phyloP scores from a whole-genome alignment of 2,113 vertebrate genomes.

The Antennarius striatus region DNA sequence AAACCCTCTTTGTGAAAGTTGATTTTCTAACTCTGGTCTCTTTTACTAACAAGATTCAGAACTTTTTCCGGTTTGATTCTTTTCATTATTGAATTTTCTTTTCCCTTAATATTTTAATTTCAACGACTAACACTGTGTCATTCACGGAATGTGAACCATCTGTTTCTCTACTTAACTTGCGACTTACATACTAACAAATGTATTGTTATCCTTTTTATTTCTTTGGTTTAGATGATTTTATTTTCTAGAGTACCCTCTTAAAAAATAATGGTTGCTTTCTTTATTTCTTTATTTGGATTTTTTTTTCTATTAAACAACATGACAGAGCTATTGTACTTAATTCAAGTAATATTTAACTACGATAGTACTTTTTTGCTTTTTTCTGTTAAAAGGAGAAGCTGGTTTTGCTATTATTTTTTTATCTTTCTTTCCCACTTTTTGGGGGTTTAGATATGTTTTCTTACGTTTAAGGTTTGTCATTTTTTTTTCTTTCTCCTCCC shows the following conservation, averaged over 20 bases:
- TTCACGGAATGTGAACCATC: slow-evolving; percentile 87
- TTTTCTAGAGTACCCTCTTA: slow-evolving; percentile 63
- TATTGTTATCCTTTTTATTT: slow-evolving; percentile 72
- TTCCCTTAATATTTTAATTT: slow-evolving; percentile 73
- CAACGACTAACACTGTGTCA: slow-evolving; percentile 89
- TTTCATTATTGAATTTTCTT: slow-evolving; percentile 72
- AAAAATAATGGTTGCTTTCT: slow-evolving; percentile 65
- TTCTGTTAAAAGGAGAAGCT: slow-evolving; percentile 34
- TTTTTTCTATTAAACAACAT: slow-evolving; percentile 24
- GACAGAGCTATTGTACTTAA: slow-evolving; percentile 15
- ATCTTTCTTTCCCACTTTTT: slow-evolving; percentile 66
- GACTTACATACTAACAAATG: slow-evolving; percentile 82
- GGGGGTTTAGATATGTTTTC: slow-evolving; percentile 72
- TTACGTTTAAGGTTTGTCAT: slow-evolving; percentile 86
- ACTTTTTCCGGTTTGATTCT: slow-evolving; percentile 74
- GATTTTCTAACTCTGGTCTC: slow-evolving; percentile 85
- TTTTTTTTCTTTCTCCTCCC: slow-evolving; percentile 74
- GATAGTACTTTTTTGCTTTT: slow-evolving; percentile 27
- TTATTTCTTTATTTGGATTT: slow-evolving; percentile 84
- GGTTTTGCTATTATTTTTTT: slow-evolving; percentile 37
- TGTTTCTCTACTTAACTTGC: slow-evolving; percentile 79
- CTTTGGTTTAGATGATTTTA: slow-evolving; percentile 42
- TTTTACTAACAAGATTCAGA: slow-evolving; percentile 88
- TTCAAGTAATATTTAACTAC: slow-evolving; percentile 22
- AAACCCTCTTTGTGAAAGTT: slow-evolving; percentile 69